A percentile compares a stretch with the other conserved stretches of the same genome.
phyloP scores from a whole-genome alignment of 2,797 vertebrate genomes.

The Benthosema pterotum region DNA sequence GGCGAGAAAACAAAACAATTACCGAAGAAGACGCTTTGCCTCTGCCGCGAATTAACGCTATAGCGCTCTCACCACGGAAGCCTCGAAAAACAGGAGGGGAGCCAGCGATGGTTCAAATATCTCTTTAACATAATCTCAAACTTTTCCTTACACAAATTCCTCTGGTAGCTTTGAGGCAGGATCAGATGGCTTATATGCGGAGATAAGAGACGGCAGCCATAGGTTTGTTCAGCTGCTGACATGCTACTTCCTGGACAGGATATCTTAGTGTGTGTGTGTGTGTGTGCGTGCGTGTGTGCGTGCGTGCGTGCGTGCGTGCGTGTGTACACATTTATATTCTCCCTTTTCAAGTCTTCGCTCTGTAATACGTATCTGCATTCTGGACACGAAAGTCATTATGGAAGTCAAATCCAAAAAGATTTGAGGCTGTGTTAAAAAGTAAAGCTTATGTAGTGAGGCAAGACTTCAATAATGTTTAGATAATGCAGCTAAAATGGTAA shows the following conservation, averaged over 20 bases:
- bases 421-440: too few species aligned
- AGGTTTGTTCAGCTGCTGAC: constrained; percentile 26
- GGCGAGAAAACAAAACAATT: background rate
- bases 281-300: too few species aligned
- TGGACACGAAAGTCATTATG: background rate
- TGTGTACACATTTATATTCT: background rate
- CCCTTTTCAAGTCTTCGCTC: constrained; percentile 16
- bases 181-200: constrained; percentile 41
- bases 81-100: constrained; percentile 33
- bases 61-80: constrained; percentile 20
- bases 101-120: constrained; percentile 8
- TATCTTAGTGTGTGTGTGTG: background rate
- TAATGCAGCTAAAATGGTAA: too few species aligned
- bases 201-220: constrained; percentile 52
- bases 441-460: background rate
- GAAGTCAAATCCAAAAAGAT: constrained; percentile 22
- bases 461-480: too few species aligned
- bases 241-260: constrained; percentile 31
- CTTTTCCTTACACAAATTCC: constrained; percentile 45
- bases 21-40: constrained; percentile 11
- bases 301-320: constrained; percentile 15
- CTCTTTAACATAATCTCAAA: constrained; percentile 45
- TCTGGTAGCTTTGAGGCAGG: constrained; percentile 45
- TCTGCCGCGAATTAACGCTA: constrained; percentile 5
- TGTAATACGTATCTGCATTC: background rate